A percentile compares a stretch with the other conserved stretches of the same genome.
Conservation (phyloP, 2,797 vertebrate genomes). For the Sebastiscus albofasciatus region DNA sequence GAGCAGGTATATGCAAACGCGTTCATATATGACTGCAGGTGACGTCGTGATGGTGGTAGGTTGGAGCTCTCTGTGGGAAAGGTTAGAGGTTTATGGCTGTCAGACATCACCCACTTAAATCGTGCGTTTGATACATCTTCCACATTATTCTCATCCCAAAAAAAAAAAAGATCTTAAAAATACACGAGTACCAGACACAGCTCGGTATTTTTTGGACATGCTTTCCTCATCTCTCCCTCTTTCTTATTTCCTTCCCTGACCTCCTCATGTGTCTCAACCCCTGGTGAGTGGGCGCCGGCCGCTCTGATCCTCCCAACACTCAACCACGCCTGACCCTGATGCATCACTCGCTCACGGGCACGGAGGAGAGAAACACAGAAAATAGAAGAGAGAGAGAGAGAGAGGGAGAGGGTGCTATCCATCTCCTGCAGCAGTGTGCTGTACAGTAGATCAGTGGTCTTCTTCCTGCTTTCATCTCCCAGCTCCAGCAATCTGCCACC, state of each 20-base stretch:
- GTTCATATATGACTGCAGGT: conserved; percentile 36
- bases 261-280: conserved; percentile 32
- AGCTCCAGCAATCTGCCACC: conserved; percentile 70
- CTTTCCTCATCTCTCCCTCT: not conserved
- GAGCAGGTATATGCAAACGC: conserved; percentile 53
- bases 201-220: not conserved
- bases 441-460: conserved; percentile 70
- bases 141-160: not conserved
- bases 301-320: conserved; percentile 68
- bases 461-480: conserved; percentile 74
- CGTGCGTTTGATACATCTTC: not conserved
- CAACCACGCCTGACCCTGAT: conserved; percentile 71
- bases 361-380: conserved; percentile 49
- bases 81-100: conserved; percentile 23
- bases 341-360: conserved; percentile 73
- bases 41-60: conserved; percentile 7
- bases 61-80: not conserved
- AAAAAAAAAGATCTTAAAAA: not conserved
- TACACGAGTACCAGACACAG: not conserved
- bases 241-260: conserved; percentile 35
- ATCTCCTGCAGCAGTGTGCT: conserved; percentile 58
- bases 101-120: not conserved
- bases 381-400: conserved; percentile 38
- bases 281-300: conserved; percentile 60
- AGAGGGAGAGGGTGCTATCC: conserved; percentile 30